A percentile compares a stretch with the other conserved stretches of the same genome.
Conservation (phyloP, 2,888 invertebrate species). For the Nemapogon koenigi region DNA sequence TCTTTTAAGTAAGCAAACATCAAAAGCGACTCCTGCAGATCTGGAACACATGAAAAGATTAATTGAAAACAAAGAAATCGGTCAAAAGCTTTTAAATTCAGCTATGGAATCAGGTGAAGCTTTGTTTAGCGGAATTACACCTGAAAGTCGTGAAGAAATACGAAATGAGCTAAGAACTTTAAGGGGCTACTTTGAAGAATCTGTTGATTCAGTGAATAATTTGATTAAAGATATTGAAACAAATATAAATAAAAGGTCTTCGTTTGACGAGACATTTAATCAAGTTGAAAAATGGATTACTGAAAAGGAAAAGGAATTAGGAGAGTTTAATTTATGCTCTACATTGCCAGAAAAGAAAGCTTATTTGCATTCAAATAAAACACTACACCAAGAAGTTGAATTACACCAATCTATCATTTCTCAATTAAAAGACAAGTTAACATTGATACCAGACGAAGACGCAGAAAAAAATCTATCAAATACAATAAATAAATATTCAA, state of each 20-base stretch:
- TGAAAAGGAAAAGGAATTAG: constrained; percentile 78
- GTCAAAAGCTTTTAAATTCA: constrained; percentile 77
- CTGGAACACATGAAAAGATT: constrained; percentile 78
- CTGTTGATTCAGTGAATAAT: constrained; percentile 83
- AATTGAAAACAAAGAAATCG: constrained; percentile 77
- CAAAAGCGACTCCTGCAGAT: constrained; percentile 78
- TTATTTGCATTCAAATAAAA: constrained; percentile 80
- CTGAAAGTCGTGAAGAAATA: constrained; percentile 86
- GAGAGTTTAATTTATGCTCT: constrained; percentile 75
- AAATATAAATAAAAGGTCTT: constrained; percentile 87
- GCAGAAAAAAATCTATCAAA: constrained; percentile 76
- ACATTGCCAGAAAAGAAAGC: constrained; percentile 89
- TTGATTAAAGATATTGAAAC: constrained; percentile 89
- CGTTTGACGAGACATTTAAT: constrained; percentile 90
- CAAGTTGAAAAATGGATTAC: constrained; percentile 88
- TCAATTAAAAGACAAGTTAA: constrained; percentile 83
- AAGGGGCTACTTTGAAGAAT: constrained; percentile 82
- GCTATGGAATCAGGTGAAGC: constrained; percentile 89
- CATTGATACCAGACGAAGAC: constrained; percentile 79
- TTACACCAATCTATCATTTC: constrained; percentile 85
- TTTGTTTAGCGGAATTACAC: constrained; percentile 84
- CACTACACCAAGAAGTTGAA: constrained; percentile 83
- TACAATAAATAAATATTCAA: constrained; percentile 75
- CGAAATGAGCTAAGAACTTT: constrained; percentile 81
- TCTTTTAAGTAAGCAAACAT: constrained; percentile 72